Evolutionary conservation across 2,888 invertebrate species (phyloP).

Genomic region (Hemistola chrysoprasaria): DNA sequence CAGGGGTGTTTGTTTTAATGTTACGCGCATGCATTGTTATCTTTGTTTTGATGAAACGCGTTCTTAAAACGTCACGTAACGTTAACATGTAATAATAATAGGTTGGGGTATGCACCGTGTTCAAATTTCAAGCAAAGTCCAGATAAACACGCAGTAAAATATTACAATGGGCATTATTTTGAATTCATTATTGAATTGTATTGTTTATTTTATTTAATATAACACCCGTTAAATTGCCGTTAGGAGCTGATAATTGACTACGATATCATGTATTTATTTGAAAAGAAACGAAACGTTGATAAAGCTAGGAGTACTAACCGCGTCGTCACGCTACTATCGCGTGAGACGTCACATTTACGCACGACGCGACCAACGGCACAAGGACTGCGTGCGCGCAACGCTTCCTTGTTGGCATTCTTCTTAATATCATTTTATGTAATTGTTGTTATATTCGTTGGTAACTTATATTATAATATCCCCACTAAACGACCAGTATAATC

Average conservation of each 20-base stretch:
- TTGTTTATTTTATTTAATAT: too few relatives aligned
- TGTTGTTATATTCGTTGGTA: too few relatives aligned
- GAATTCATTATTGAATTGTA: too few relatives aligned
- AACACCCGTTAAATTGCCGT: conserved; percentile 1
- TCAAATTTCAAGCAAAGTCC: conserved; percentile 14
- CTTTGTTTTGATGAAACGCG: conserved; percentile 44
- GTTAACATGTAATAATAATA: conserved; percentile 37
- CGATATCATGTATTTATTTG: conserved; percentile 6
- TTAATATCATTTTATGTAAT: background rate
- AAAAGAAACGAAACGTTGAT: conserved; percentile 6
- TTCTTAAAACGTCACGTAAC: conserved; percentile 37
- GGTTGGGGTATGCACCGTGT: conserved; percentile 23
- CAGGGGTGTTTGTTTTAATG: conserved; percentile 11
- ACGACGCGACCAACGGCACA: conserved; percentile 38
- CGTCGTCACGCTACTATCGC: conserved; percentile 59
- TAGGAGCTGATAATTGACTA: conserved; percentile 5
- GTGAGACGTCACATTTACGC: conserved; percentile 67
- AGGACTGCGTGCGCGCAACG: conserved; percentile 48
- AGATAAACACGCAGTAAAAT: conserved; percentile 34
- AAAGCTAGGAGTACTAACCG: conserved; percentile 23
- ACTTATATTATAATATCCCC: too few relatives aligned
- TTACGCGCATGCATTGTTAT: conserved; percentile 32
- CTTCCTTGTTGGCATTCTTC: conserved; percentile 53
- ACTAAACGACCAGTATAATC: too few relatives aligned
- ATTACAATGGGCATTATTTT: too few relatives aligned